These are phyloP conservation scores for Rafetus swinhoei DNA, from an alignment of 2,113 vertebrate species.

Conservation along the genomic window DNA sequence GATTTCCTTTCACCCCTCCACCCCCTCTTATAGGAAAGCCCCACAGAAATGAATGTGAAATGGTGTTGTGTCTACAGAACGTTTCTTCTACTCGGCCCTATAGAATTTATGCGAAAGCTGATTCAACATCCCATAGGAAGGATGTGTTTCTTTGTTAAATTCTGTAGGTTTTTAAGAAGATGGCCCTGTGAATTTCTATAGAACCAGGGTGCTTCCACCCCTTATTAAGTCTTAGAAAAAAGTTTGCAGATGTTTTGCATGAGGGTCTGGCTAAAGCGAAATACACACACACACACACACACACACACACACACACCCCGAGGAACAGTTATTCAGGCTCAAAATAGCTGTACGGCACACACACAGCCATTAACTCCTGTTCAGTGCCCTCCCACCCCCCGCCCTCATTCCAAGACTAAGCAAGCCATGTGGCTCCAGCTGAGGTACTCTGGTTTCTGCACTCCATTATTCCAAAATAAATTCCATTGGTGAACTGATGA, in stretches of 20 bases:
- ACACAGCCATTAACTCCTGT: neutral
- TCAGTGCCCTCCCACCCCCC: neutral
- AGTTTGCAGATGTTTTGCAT: neutral
- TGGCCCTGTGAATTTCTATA: neutral
- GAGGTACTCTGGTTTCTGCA: constrained; percentile 24
- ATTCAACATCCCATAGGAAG: neutral
- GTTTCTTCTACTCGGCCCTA: neutral
- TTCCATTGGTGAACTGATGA: constrained; percentile 48
- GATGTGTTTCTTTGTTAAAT: neutral
- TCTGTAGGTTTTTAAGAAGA: neutral
- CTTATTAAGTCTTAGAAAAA: neutral
- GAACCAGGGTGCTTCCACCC: neutral
- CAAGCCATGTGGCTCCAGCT: constrained; percentile 33
- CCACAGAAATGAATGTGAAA: neutral
- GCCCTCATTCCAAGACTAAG: neutral
- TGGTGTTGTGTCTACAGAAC: neutral
- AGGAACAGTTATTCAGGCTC: neutral
- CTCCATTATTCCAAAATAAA: constrained; percentile 33
- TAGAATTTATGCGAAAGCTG: neutral
- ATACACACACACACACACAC: neutral
- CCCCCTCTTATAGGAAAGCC: neutral
- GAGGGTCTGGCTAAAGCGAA: neutral
- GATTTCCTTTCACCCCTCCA: neutral
- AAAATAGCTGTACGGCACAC: neutral
- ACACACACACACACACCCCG: neutral